These are phyloP conservation scores for Lasioglossum morio DNA, from an alignment of 2,888 invertebrate species.

Conservation along the genomic window DNA sequence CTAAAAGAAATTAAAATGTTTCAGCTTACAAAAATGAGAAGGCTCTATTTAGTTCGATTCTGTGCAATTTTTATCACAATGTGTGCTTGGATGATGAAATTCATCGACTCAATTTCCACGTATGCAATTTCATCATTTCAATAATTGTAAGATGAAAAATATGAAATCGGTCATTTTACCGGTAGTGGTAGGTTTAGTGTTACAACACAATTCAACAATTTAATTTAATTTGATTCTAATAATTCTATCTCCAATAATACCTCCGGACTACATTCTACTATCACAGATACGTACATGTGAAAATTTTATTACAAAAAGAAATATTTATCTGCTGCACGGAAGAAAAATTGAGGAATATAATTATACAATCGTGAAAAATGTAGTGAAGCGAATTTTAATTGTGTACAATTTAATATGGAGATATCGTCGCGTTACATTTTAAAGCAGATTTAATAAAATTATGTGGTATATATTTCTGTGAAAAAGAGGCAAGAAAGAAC, in stretches of 20 bases:
- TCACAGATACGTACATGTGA: background rate
- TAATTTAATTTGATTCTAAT: background rate
- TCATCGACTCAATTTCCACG: too few relatives aligned
- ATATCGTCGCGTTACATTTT: background rate
- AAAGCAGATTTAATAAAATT: conserved; percentile 16
- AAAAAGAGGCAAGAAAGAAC: background rate
- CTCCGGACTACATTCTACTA: too few relatives aligned
- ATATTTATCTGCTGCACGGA: background rate
- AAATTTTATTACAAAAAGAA: background rate
- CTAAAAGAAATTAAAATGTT: too few relatives aligned
- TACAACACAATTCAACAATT: too few relatives aligned
- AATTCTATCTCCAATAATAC: background rate
- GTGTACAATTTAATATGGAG: background rate
- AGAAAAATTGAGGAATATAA: background rate
- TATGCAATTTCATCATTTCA: too few relatives aligned
- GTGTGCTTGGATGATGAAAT: too few relatives aligned
- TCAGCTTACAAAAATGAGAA: too few relatives aligned
- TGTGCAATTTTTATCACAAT: too few relatives aligned
- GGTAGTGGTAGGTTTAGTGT: too few relatives aligned
- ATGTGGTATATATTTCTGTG: background rate
- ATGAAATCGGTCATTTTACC: too few relatives aligned
- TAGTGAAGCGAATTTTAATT: background rate
- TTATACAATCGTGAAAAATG: background rate
- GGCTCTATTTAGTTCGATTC: too few relatives aligned
- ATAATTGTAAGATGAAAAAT: too few relatives aligned